Evolutionary conservation across 1,140 invertebrate species (phyloP).

Genomic region (Tribolium castaneum): DNA sequence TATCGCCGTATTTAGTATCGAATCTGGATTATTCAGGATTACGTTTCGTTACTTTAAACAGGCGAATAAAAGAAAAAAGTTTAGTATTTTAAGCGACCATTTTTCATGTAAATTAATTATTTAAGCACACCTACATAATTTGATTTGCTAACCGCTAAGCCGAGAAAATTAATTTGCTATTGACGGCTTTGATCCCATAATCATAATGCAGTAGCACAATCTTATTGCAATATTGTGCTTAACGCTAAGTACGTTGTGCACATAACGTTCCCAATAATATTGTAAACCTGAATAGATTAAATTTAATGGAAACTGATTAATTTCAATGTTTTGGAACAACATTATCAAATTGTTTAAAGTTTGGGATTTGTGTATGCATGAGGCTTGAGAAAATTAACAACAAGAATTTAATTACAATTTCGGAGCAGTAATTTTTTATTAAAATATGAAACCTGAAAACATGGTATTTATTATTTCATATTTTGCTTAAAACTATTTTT

Average conservation of each 20-base stretch:
- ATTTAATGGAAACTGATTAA: not conserved
- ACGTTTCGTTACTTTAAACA: not conserved
- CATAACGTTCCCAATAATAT: no score
- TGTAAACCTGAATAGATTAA: no score
- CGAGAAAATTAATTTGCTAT: not conserved
- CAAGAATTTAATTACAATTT: no score
- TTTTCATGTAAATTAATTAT: not conserved
- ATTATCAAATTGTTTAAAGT: not conserved
- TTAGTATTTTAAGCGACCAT: no score
- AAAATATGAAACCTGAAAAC: no score
- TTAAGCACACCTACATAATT: not conserved
- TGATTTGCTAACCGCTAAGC: not conserved
- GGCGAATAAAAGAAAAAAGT: not conserved
- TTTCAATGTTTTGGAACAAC: not conserved
- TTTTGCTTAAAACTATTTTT: no score
- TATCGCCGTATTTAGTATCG: not conserved
- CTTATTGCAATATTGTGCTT: not conserved
- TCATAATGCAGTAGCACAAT: not conserved
- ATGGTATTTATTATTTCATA: no score
- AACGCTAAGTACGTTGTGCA: not conserved
- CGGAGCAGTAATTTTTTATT: no score
- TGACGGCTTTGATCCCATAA: not conserved
- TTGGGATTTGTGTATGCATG: no score
- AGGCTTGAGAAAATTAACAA: no score
- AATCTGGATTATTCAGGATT: not conserved